Conservation (phyloP, 2,113 vertebrate species). For the Gulo gulo region DNA sequence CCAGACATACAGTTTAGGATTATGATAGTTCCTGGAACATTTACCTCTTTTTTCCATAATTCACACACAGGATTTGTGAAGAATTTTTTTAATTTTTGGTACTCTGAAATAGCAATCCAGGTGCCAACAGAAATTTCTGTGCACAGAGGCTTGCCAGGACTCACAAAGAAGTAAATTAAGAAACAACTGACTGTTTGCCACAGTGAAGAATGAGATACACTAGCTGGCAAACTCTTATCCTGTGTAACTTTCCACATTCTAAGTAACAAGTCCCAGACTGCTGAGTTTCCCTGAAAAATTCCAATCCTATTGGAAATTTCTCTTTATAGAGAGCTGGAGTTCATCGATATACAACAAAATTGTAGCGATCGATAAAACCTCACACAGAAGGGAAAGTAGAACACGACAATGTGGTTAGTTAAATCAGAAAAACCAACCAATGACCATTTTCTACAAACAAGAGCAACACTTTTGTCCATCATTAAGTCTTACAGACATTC, state of each 20-base stretch:
- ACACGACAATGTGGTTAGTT: too few species aligned
- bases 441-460: background rate
- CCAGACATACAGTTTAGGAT: background rate
- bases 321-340: background rate
- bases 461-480: background rate
- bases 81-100: background rate
- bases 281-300: background rate
- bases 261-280: background rate
- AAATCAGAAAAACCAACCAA: background rate
- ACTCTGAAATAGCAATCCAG: background rate
- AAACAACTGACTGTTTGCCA: background rate
- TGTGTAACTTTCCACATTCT: background rate
- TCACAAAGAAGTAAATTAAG: slow-evolving; percentile 10
- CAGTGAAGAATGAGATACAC: background rate
- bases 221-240: background rate
- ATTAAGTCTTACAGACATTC: background rate
- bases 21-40: background rate
- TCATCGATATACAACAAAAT: background rate
- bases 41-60: background rate
- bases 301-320: background rate
- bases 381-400: background rate
- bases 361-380: background rate
- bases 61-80: background rate
- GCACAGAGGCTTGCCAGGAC: background rate
- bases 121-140: background rate